Base-by-base conservation (phyloP, 2,797 vertebrate genomes). In the Nannoperca australis region DNA sequence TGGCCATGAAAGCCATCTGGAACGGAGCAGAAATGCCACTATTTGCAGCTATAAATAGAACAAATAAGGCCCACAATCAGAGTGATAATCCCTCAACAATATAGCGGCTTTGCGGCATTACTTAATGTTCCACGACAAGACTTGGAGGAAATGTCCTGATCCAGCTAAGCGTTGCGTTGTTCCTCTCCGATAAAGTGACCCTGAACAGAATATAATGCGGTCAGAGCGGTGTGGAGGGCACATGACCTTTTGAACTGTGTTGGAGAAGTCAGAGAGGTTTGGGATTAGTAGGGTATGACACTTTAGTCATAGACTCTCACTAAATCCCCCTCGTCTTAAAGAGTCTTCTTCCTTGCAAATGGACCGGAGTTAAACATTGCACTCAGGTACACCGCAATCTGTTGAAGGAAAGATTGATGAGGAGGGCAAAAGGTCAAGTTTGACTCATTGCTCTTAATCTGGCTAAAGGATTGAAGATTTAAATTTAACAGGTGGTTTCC, bases 31-130 rank as follows among this genome's bases (percentile, higher is more conserved):
- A 89, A 92, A 92, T 80, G 73, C 85, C 76, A 91, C 90, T 84
- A 92, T 91, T 88, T 82, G 76, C 49, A 66, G 76, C 92, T 91
- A 91, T 86, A 92, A 93, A 93, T 93, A 93, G 85, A 92, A 90
- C 83, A 86, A 80, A 90, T 89, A 91, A 82, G 80, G 76, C 61
- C 67, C 67, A 70, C 76, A 83, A 53, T 81, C 79, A 71, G 36
- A 73, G 83, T 77, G 86, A 84, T 94, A 91, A 93, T 91, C 85
- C 88, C 75, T 75, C 81, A 84, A 89, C 91, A 90, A 91, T 86
- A 78, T 73, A 49, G 82, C 7, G 63, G 87, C 82, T 91, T 91
- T 88, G 82, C 17, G 5, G 74, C 49, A 69, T 82, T 87, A 67
- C 77, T 86, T 85, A 78, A 88, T 76, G 79, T 84, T 82, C 65